Evolutionary conservation across 2,888 invertebrate species (phyloP), one percentile per base, ranked within the genome.

Genomic region (Apomyelois bistriatella): DNA sequence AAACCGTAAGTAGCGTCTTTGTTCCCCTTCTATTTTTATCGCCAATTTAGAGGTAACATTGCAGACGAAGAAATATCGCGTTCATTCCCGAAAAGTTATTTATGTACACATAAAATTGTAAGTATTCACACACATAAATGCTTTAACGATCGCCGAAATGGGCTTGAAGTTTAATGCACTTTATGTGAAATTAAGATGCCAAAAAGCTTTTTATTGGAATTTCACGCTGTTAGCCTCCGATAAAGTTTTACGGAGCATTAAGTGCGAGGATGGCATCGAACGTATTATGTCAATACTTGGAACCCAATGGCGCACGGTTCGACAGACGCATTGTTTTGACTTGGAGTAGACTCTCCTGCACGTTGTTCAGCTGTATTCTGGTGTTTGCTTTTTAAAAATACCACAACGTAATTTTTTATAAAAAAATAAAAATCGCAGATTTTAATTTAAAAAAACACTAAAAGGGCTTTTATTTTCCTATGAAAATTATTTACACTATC

Each of bases 1-100:
- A 76, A 78, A 75, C 63, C 62, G 57, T 62, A 60, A 67, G 65
- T 68, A 67, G 53, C 46, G 32, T 46, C 46, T 46, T 46, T 46
- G 42, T 53, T 52, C 49, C 52, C 49, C 48, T 42, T 36, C 49
- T 48, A 51, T 22, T 42, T 57, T 58, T 56, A 48, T 41, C 51
- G 32, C 40, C 49, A 50, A 50, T 40, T 50, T 50, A 17, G 49
- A 50, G 40, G 13, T 38, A 38, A 50, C 40, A 40, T 50, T 50
- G 49, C 40, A 40, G 30, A 40, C 49, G 3, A 28, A 13, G 49
- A 50, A 40, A 50, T 40, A 50, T 50, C n/a, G 30, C 40, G 13
- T 40, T 50, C 37, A 22, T 53, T 54, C 15, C 35, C 42, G 46
- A 41, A 32, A 53, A 52, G 51, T 57, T 10, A 15, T 28, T 36